Base-by-base conservation (phyloP, 2,113 vertebrate genomes). In the Pollimyrus isidori region DNA sequence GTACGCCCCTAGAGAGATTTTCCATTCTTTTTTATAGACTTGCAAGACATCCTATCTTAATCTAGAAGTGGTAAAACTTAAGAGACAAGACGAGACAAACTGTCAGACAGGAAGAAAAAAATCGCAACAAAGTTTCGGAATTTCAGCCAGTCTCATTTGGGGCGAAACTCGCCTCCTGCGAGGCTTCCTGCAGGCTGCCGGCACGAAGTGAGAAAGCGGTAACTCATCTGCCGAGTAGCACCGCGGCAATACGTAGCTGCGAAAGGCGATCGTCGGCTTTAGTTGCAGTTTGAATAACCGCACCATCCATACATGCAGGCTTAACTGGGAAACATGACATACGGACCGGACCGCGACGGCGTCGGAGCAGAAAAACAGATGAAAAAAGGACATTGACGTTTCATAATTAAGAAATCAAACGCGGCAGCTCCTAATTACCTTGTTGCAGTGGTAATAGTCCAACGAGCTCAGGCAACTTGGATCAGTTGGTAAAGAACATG, bases 391-490 rank as follows among this genome's bases (percentile, higher is more conserved):
- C 49, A 80, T 6, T 26, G 69, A 85, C 21, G n/a, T 82, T 89
- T 53, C 50, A 89, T 82, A 62, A 58, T 53, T 89, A 58, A 58
- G 45, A 42, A 89, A 80, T 80, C 10, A 65, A 17, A 88, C 86
- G 52, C 46, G 65, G 35, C 58, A 30, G 46, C 53, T 90, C 56
- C 83, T 91, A 88, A 93, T 95, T 97, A 97, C 97, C 97, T 98
- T 98, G 96, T 97, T 97, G 93, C 97, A 96, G 96, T 97, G 97
- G 92, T 97, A 98, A 96, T 97, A 97, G 95, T 98, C 97, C 97
- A 97, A 94, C 92, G 96, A 95, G 87, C 96, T 97, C 93, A 98
- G 94, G 94, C 97, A 97, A 94, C 96, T 94, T 91, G 97, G 96
- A 93, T 98, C 97, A 93, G 97, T 94, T 92, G 97, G 95, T 93